Evolutionary conservation across 2,888 invertebrate species (phyloP).

Genomic region (Brachyptera putata): DNA sequence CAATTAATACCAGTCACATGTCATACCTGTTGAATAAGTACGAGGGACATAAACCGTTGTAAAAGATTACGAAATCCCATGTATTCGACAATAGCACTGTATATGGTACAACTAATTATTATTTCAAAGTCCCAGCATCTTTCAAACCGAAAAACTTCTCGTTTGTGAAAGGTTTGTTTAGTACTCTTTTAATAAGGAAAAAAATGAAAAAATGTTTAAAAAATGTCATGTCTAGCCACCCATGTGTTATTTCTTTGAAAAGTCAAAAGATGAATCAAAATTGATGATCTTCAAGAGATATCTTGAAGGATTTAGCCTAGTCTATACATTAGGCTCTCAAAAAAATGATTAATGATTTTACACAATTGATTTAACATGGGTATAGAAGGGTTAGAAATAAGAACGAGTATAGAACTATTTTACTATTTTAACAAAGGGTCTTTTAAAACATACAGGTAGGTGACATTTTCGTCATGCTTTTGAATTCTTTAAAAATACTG

Average conservation of each 20-base stretch:
- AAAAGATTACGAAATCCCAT: too few relatives aligned
- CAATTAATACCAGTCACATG: too few relatives aligned
- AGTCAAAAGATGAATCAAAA: conserved; percentile 20
- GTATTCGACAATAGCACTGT: too few relatives aligned
- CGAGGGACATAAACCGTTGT: too few relatives aligned
- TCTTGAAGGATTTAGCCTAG: conserved; percentile 26
- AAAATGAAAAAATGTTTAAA: background rate
- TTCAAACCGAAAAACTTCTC: conserved; percentile 3
- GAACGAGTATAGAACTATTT: too few relatives aligned
- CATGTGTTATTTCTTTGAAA: conserved; percentile 9
- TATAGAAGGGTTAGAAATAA: conserved; percentile 18
- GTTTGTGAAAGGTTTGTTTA: conserved; percentile 13
- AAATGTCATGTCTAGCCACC: conserved; percentile 16
- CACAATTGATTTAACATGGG: conserved; percentile 18
- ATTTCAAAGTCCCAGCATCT: background rate
- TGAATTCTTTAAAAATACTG: background rate
- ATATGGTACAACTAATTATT: conserved; percentile 21
- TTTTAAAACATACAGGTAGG: conserved; percentile 15
- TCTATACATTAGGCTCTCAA: conserved; percentile 17
- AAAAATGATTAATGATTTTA: conserved; percentile 20
- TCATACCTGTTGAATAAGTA: too few relatives aligned
- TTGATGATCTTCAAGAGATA: conserved; percentile 27
- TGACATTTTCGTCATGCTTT: conserved; percentile 14
- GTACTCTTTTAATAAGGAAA: conserved; percentile 9
- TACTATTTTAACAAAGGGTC: conserved; percentile 15